Conservation (phyloP, 2,113 vertebrate species). For the Herpetotheres cachinnans region DNA sequence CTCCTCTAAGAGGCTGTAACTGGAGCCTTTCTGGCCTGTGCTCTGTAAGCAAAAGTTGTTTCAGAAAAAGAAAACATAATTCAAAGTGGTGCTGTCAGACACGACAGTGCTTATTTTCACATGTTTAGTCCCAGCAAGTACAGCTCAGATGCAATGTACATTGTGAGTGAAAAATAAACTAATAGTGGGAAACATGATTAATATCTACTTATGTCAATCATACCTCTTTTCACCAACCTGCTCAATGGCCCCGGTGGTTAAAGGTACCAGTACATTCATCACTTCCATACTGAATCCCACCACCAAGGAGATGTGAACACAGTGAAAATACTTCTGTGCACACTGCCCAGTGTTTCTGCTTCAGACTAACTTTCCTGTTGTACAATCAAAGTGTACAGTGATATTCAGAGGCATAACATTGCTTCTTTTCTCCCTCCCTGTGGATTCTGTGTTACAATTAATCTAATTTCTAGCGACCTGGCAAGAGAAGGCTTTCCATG, state of each 20-base stretch:
- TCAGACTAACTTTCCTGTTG: not conserved
- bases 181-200: not conserved
- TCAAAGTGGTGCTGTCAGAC: not conserved
- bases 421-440: not conserved
- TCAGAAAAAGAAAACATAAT: not conserved
- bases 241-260: not conserved
- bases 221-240: not conserved
- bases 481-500: constrained; percentile 1
- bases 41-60: not conserved
- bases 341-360: not conserved
- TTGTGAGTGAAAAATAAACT: not conserved
- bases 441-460: constrained; percentile 59
- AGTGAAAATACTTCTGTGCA: not conserved
- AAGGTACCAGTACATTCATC: not conserved
- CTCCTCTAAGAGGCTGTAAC: not conserved
- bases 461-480: constrained; percentile 64
- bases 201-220: not conserved
- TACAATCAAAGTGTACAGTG: not conserved
- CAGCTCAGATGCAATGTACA: not conserved
- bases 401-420: not conserved
- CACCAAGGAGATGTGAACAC: not conserved
- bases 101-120: not conserved
- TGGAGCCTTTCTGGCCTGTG: not conserved
- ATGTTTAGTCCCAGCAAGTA: not conserved
- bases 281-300: not conserved